These are phyloP conservation scores for Chaetophractus vellerosus DNA, from an alignment of 2,797 vertebrate species.

Conservation along the genomic window DNA sequence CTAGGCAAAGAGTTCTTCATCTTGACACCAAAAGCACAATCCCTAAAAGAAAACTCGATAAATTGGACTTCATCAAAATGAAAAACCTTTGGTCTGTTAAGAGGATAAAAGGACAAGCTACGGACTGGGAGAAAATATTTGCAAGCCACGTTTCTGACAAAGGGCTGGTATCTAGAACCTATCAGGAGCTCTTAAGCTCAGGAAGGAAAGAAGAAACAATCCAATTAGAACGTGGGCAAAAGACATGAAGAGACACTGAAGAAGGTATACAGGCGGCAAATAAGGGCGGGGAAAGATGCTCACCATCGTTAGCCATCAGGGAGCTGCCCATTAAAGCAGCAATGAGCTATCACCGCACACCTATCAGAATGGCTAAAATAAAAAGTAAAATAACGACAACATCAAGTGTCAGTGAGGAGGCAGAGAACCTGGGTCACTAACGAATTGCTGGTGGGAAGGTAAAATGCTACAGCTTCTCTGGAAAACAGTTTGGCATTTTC, in stretches of 20 bases:
- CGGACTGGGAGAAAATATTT: not conserved
- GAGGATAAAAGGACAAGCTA: not conserved
- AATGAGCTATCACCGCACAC: accelerated
- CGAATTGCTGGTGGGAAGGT: accelerated
- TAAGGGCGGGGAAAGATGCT: not conserved
- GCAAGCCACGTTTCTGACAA: not conserved
- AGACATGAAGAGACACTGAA: not conserved
- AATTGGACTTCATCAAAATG: not conserved
- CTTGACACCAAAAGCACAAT: not conserved
- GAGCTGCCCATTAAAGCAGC: not conserved
- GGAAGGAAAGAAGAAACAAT: not conserved
- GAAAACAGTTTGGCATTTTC: not conserved
- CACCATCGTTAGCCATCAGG: accelerated
- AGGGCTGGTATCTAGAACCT: not conserved
- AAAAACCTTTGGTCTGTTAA: not conserved
- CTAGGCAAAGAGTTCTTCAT: not conserved
- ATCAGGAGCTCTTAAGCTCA: not conserved
- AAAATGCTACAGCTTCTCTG: not conserved
- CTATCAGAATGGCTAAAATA: not conserved
- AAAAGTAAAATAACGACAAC: not conserved
- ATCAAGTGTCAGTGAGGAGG: accelerated
- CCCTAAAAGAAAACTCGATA: not conserved
- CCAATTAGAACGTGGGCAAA: not conserved
- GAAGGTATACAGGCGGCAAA: not conserved
- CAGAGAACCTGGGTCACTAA: accelerated